Base-by-base conservation (phyloP, 2,113 vertebrate genomes). In the Boleophthalmus pectinirostris region DNA sequence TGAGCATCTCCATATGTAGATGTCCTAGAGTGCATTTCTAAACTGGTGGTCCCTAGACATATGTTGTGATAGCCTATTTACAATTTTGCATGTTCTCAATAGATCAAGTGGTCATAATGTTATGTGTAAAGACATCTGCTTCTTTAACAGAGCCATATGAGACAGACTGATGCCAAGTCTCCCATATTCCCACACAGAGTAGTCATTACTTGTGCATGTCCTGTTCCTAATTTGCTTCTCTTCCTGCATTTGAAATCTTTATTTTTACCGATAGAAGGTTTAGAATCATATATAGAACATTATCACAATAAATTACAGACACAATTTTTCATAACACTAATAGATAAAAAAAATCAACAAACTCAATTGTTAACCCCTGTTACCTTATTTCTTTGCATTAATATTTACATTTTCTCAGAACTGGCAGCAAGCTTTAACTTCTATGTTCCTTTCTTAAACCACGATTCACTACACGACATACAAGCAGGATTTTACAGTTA, bases 1-100 rank as follows among this genome's bases (percentile, higher is more conserved):
- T 46, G 56, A 24, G 21, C 51, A 56, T 75, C 85, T 83, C 83
- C 85, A 87, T 86, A 79, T 87, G 85, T 61, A 56, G 61, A 70
- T 71, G 69, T 74, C 73, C 65, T 33, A 12, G 51, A 73, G 72
- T 33, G 83, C 83, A 69, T 74, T 78, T 83, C 71, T 68, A 67
- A 3, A 70, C 11, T 51, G 64, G 77, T 47, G 65, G 38, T 68
- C 77, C 70, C 18, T 23, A 61, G 58, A 79, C 53, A 47, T 46
- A 63, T 66, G 72, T 58, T 29, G 23, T 8, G 69, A 18, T 72
- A 77, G 77, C 77, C 74, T 60, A 68, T 29, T 45, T 74, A 65
- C 0, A 13, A 20, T 47, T 70, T 54, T 66, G 51, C 60, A 25
- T 1, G 51, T 29, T 60, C 13, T 29, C 57, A 29, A 29, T 29